Base-by-base conservation (phyloP, 2,113 vertebrate genomes). In the Coptodon rendalli region DNA sequence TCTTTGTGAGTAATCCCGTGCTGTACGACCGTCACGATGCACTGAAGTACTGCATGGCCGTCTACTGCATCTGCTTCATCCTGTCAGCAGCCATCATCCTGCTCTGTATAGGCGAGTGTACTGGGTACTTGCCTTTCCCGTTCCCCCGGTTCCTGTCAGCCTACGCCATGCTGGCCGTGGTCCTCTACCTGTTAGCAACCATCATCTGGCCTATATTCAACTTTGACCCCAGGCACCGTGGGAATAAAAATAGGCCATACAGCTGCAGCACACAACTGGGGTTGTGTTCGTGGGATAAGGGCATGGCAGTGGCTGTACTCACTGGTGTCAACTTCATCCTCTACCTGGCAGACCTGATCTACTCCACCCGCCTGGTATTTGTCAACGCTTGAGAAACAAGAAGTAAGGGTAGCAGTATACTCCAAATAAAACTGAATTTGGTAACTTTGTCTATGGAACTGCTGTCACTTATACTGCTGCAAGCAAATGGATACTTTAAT, bases 41-140 rank as follows among this genome's bases (percentile, higher is more conserved):
- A 0, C 91, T 95, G 53, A 96, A 97, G 88, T 98, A 97, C 97
- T 98, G 98, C 78, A 94, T 98, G 95, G 91, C 97, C 0, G 97
- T 98, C 11, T 98, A 97, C 6, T 97, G 97, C 93, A 97, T 98
- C 92, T 98, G 98, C 92, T 98, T 98, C 96, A 97, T 98, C 90
- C 91, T 98, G 68, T 97, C 97, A 0, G 96, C 97, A 0, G 94
- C 90, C 87, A 95, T 98, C 85, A 97, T 98, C 88, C 83, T 98
- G 53, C 93, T 98, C 71, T 98, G 97, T 86, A 92, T 98, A 1
- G 96, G 96, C 1, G 97, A 98, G 81, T 98, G 97, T 93, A 98
- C 98, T 4, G 96, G 97, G 48, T 93, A 93, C 93, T 95, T 98
- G 10, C 97, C 97, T 12, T 96, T 97, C 71, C 89, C 97, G 0